Base-by-base conservation (phyloP, 2,113 vertebrate species). In the Sylvilagus bachmani region DNA sequence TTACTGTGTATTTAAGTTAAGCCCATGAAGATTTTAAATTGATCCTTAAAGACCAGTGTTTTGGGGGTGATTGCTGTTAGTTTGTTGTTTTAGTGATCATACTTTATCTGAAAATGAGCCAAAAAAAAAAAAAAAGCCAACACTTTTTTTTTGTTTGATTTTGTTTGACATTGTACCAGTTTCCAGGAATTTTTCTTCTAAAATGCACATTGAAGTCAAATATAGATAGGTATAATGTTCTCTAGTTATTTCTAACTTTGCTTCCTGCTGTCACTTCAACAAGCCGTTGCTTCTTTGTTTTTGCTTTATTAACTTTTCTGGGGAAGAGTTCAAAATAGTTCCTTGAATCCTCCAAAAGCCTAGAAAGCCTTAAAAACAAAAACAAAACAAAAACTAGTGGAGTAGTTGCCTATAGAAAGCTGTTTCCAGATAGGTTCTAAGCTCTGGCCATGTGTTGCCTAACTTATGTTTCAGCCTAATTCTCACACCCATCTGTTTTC, bases 391-490 rank as follows among this genome's bases (percentile, higher is more conserved):
- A 66, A 66, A 29, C 12, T 80, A 67, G 17, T 96, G 49, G 86
- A 73, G 62, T 83, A 91, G 44, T 92, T 95, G 74, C 61, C 75
- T 93, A 0, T 95, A 81, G 87, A 90, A 79, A 75, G 73, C 31
- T 55, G 10, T 61, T 38, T 81, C 49, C 94, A 96, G 17, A 61
- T 86, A 92, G 83, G 29, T 69, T 95, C 73, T 89, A 90, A 95
- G 53, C 70, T 93, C 92, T 89, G 70, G 67, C 78, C 58, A 44
- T 93, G 74, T 95, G 51, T 95, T 95, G 66, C 51, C 38, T 85
- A 91, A 95, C 51, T 92, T 95, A 73, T 85, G 93, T 91, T 96
- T 95, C 94, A 92, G 69, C 74, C 70, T 95, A 61, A 96, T 95
- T 96, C 71, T 91, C 84, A 89, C 8, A 55, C 10, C 6, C 81